Conservation (phyloP, 2,113 vertebrate species). For the Scartelaos histophorus region DNA sequence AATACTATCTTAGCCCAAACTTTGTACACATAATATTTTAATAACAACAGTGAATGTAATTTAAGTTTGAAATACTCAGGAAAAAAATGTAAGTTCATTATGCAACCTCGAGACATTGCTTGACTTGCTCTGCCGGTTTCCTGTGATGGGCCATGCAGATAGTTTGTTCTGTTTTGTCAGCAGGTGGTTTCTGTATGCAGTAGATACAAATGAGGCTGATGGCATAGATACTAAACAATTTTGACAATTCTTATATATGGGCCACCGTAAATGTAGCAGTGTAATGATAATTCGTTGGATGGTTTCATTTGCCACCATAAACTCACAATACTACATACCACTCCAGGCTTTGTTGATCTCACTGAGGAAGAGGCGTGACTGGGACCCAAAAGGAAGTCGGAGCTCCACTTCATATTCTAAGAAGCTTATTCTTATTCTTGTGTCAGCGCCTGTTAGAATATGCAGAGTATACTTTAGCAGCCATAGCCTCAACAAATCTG, state of each 20-base stretch:
- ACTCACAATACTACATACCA: constrained; percentile 72
- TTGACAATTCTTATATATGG: background rate
- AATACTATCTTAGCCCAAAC: background rate
- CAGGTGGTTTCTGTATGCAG: background rate
- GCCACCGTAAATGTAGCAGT: too few species aligned
- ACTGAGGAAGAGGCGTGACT: constrained; percentile 83
- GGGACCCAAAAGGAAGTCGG: constrained; percentile 89
- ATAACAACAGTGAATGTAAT: background rate
- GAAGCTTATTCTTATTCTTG: constrained; percentile 79
- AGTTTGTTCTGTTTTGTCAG: constrained; percentile 10
- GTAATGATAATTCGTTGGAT: background rate
- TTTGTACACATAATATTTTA: background rate
- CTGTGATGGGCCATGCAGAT: background rate
- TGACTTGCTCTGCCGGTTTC: constrained; percentile 44
- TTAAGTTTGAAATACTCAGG: background rate
- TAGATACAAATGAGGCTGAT: background rate
- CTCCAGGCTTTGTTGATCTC: constrained; percentile 81
- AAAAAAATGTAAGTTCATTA: background rate
- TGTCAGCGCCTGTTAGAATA: constrained; percentile 82
- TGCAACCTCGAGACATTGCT: background rate
- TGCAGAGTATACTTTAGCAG: background rate
- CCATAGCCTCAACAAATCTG: background rate
- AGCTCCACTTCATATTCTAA: constrained; percentile 70
- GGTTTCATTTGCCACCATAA: background rate
- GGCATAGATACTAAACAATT: background rate